Evolutionary conservation across 2,797 vertebrate species (phyloP).

Genomic region (Crenichthys baileyi): DNA sequence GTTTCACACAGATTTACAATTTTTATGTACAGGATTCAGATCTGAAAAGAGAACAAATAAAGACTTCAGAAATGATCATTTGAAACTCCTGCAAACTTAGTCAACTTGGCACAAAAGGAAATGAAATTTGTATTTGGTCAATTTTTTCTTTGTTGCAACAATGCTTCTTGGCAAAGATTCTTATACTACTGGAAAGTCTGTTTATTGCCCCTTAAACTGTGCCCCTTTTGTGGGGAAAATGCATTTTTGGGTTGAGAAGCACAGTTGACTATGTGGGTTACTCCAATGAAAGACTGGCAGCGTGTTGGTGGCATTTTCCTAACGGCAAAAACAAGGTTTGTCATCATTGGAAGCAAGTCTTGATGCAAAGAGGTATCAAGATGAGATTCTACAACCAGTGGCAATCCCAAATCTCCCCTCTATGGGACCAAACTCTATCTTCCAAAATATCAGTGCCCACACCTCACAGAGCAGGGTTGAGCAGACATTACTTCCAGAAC

Average conservation of each 20-base stretch:
- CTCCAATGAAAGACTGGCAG: neutral
- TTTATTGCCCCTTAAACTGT: neutral
- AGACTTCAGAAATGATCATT: neutral
- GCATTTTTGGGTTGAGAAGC: neutral
- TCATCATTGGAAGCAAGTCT: neutral
- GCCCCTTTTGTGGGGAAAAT: neutral
- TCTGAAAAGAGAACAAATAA: slow-evolving; percentile 38
- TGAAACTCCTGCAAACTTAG: neutral
- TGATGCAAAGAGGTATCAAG: neutral
- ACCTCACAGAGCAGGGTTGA: neutral
- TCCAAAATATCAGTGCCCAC: neutral
- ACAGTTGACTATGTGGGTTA: neutral
- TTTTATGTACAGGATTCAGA: slow-evolving; percentile 4
- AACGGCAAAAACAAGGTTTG: too few species aligned
- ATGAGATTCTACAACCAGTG: neutral
- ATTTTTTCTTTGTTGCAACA: neutral
- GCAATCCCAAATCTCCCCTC: neutral
- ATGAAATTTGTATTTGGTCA: neutral
- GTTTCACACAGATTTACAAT: slow-evolving; percentile 1
- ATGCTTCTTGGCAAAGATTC: neutral
- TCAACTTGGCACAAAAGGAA: neutral
- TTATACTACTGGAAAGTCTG: neutral
- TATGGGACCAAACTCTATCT: neutral
- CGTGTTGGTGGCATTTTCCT: neutral
- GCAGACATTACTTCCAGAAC: neutral